Base-by-base conservation (phyloP, 2,113 vertebrate species). In the Piaya cayana region DNA sequence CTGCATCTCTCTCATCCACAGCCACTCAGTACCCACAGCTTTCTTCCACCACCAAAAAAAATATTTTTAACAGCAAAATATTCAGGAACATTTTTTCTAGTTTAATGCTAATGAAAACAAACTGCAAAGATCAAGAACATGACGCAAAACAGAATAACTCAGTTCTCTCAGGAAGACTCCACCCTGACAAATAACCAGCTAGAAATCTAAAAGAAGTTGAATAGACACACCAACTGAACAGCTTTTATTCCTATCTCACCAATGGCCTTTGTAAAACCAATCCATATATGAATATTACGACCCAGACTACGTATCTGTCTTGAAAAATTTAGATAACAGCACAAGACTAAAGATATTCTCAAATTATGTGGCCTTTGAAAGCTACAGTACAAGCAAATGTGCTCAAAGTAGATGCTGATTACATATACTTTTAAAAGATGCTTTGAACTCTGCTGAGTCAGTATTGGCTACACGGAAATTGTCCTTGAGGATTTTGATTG, bases 401-500 rank as follows among this genome's bases (percentile, higher is more conserved):
- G 19, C 63, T 86, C 37, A 37, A 64, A 93, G 68, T 16, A 83
- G 84, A 49, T 10, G 76, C 9, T 15, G 22, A 77, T 70, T 87
- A 67, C 26, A 52, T 4, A 25, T 2, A n/a, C 55, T 82, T 93
- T 49, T 47, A 52, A 88, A 64, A 60, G 43, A 26, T 53, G 49
- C 26, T 32, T 70, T 86, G 63, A 80, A 64, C 49, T 77, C 45
- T 88, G 85, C 88, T 86, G 71, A 88, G 71, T 88, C 87, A 88
- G 47, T 30, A 11, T 37, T 63, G 85, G 60, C 75, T 65, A 64
- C 68, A 68, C 13, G 3, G 37, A 80, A 78, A 93, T 68, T 83
- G 68, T 78, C 93, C 92, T 95, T 92, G 92, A 93, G 64, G 52
- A 45, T 71, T 93, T 67, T 56, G 36, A 60, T 77, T 78, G 71